Conservation (phyloP, 2,113 vertebrate species). For the Urocolius indicus region DNA sequence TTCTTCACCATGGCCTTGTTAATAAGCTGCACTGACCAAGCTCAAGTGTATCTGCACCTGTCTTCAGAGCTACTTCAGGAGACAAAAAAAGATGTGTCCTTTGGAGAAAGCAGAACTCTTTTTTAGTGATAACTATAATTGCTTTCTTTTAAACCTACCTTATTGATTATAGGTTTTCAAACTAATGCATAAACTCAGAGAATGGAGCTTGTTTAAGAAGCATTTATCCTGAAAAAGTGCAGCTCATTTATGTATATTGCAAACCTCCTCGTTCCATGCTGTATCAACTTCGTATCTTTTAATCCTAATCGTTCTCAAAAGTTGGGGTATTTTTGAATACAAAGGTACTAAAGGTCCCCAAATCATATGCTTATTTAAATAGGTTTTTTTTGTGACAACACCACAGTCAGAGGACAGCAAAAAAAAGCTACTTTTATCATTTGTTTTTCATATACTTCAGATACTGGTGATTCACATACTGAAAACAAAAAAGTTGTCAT, state of each 20-base stretch:
- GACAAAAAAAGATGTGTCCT: background rate
- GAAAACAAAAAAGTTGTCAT: conserved; percentile 59
- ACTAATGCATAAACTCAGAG: background rate
- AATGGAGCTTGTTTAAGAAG: background rate
- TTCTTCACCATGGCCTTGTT: background rate
- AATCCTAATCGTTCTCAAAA: background rate
- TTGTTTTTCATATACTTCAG: background rate
- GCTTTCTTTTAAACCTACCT: background rate
- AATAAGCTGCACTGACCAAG: background rate
- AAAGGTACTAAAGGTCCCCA: background rate
- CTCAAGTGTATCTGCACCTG: background rate
- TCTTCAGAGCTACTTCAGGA: background rate
- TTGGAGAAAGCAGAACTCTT: background rate
- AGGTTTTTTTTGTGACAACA: background rate
- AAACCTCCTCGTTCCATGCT: background rate
- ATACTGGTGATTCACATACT: too few species aligned
- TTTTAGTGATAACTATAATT: background rate
- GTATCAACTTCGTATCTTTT: background rate
- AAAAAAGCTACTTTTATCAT: background rate
- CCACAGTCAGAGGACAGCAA: background rate
- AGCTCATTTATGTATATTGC: background rate
- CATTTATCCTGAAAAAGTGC: background rate
- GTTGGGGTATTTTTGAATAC: background rate
- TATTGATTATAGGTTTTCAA: background rate
- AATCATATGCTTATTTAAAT: background rate